These are phyloP conservation scores for Papio anubis DNA, from an alignment of 2,113 vertebrate genomes.

Conservation along the genomic window DNA sequence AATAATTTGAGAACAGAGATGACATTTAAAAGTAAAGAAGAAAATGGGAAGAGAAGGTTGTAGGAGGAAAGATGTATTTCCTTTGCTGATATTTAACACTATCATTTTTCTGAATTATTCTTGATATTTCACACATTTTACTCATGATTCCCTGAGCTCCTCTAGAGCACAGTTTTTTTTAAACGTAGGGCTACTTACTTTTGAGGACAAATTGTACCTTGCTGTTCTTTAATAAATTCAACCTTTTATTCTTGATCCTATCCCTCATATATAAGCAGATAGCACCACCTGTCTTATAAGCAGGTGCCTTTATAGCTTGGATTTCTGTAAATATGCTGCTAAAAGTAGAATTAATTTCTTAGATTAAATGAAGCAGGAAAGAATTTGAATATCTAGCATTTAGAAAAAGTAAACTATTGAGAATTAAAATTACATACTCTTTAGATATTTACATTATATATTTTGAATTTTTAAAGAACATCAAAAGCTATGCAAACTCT, in stretches of 20 bases:
- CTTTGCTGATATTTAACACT: slow-evolving; percentile 77
- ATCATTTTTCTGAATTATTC: slow-evolving; percentile 85
- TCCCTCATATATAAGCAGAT: slow-evolving; percentile 63
- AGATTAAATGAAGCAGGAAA: background rate
- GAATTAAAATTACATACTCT: background rate
- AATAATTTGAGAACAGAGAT: slow-evolving; percentile 78
- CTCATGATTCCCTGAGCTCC: slow-evolving; percentile 75
- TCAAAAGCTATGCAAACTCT: background rate
- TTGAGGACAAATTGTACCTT: slow-evolving; percentile 76
- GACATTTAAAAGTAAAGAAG: slow-evolving; percentile 78
- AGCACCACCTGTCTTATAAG: slow-evolving; percentile 79
- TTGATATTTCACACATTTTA: slow-evolving; percentile 82
- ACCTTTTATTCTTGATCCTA: slow-evolving; percentile 51
- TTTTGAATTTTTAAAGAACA: background rate
- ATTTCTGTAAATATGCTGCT: background rate
- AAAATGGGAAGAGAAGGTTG: slow-evolving; percentile 74
- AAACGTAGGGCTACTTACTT: slow-evolving; percentile 54
- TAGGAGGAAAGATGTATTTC: slow-evolving; percentile 78
- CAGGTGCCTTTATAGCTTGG: background rate
- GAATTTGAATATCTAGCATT: background rate
- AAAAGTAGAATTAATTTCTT: background rate
- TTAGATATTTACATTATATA: background rate
- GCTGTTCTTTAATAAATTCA: slow-evolving; percentile 47
- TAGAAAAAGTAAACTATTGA: background rate
- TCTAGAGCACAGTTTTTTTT: slow-evolving; percentile 29